These are phyloP conservation scores for Cinclus cinclus DNA, from an alignment of 2,113 vertebrate species.

Conservation along the genomic window DNA sequence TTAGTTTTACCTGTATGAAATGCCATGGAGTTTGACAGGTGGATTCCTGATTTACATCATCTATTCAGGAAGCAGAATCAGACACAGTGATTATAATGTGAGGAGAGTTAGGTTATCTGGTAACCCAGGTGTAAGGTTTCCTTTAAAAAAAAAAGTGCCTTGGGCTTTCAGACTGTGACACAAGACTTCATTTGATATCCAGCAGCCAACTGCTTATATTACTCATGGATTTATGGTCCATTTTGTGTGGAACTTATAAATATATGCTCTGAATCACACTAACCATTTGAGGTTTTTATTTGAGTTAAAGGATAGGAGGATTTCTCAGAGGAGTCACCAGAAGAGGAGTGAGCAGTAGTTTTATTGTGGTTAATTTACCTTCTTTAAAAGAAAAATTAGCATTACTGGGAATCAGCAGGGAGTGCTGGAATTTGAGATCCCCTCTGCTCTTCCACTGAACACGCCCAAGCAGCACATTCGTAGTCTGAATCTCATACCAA, in stretches of 20 bases:
- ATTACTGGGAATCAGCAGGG: neutral
- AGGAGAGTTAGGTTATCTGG: conserved; percentile 20
- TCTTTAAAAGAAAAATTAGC: conserved; percentile 1
- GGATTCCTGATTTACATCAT: conserved; percentile 6
- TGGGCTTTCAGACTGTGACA: conserved; percentile 50
- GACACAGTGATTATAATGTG: neutral
- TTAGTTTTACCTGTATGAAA: neutral
- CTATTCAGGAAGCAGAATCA: neutral
- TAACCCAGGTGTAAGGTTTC: conserved; percentile 9
- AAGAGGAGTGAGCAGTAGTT: neutral
- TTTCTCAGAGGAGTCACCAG: conserved; percentile 39
- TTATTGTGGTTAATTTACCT: neutral
- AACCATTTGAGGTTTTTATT: neutral
- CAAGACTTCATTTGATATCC: conserved; percentile 49
- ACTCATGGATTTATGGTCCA: conserved; percentile 54
- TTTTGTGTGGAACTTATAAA: conserved; percentile 56
- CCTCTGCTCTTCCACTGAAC: neutral
- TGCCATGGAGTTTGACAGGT: neutral
- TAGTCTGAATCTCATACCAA: neutral
- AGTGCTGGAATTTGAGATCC: neutral
- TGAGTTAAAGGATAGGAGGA: conserved; percentile 21
- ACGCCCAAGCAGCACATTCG: neutral
- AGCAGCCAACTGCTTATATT: conserved; percentile 42
- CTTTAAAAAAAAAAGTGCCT: conserved; percentile 58
- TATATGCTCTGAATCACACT: conserved; percentile 26